Evolutionary conservation across 2,797 vertebrate genomes (phyloP).

Genomic region (Emydoidea blandingii): DNA sequence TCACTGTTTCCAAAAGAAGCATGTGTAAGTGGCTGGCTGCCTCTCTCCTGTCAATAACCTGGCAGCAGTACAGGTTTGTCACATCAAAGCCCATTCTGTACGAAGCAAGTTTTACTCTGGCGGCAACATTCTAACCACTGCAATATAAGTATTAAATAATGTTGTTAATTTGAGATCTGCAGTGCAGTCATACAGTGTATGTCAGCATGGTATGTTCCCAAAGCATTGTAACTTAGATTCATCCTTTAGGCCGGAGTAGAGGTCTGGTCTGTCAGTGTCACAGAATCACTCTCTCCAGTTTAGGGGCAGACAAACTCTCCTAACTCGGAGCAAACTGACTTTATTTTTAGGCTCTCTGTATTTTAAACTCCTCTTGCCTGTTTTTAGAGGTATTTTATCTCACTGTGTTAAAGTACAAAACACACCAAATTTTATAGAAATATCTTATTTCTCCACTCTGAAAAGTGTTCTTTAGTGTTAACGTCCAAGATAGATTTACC

Average conservation of each 20-base stretch:
- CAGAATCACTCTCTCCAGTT: not conserved
- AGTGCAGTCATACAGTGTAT: not conserved
- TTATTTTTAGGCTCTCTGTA: not conserved
- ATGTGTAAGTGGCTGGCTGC: not conserved
- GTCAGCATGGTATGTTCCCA: not conserved
- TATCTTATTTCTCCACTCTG: not conserved
- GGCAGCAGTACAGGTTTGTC: not conserved
- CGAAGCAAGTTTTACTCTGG: not conserved
- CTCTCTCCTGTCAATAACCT: not conserved
- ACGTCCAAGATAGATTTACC: not conserved
- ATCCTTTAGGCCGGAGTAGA: not conserved
- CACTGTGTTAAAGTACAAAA: not conserved
- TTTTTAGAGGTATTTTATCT: not conserved
- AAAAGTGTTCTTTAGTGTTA: rapidly evolving
- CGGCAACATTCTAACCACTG: not conserved
- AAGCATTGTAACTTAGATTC: not conserved
- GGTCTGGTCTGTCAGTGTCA: not conserved
- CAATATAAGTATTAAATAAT: not conserved
- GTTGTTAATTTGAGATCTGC: not conserved
- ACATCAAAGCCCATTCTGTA: too few relatives aligned
- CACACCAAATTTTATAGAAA: not conserved
- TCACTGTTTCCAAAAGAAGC: not conserved
- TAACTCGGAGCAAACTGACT: not conserved
- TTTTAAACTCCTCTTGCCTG: not conserved
- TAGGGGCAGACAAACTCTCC: not conserved